A percentile compares a stretch with the other conserved stretches of the same genome.
Evolutionary conservation across 2,113 vertebrate species (phyloP).

Genomic region (Leptocoma aspasia): DNA sequence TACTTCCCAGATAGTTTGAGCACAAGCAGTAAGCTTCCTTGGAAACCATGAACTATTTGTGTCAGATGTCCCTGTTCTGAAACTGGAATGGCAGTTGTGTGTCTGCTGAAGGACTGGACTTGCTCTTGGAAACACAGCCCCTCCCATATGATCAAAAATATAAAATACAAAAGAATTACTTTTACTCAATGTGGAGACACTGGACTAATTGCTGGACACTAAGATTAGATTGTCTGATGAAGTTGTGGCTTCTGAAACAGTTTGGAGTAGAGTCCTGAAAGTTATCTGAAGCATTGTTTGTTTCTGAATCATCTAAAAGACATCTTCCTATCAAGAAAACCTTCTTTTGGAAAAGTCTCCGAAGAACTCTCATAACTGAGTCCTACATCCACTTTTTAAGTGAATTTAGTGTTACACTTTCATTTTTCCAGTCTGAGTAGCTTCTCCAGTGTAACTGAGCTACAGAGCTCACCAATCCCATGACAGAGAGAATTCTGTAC

Average conservation of each 20-base stretch:
- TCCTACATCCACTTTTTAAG: not conserved
- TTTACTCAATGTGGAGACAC: not conserved
- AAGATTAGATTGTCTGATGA: not conserved
- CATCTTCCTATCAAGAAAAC: not conserved
- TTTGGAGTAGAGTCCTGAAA: not conserved
- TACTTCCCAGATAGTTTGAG: conserved; percentile 11
- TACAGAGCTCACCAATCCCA: not conserved
- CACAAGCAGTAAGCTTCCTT: not conserved
- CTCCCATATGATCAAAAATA: not conserved
- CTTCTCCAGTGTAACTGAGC: not conserved
- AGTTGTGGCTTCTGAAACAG: not conserved
- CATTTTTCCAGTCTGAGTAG: not conserved
- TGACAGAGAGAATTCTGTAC: not conserved
- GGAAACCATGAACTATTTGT: conserved; percentile 5
- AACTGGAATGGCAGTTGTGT: not conserved
- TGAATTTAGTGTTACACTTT: not conserved
- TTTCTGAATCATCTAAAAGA: not conserved
- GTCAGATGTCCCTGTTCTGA: not conserved
- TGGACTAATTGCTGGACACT: not conserved
- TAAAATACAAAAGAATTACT: not conserved
- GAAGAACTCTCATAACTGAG: not conserved
- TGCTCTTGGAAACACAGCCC: not conserved
- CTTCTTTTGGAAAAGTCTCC: not conserved
- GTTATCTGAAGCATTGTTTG: not conserved
- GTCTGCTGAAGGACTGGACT: not conserved